Evolutionary conservation across 2,888 invertebrate genomes (phyloP).

Genomic region (Apodemia mormo): DNA sequence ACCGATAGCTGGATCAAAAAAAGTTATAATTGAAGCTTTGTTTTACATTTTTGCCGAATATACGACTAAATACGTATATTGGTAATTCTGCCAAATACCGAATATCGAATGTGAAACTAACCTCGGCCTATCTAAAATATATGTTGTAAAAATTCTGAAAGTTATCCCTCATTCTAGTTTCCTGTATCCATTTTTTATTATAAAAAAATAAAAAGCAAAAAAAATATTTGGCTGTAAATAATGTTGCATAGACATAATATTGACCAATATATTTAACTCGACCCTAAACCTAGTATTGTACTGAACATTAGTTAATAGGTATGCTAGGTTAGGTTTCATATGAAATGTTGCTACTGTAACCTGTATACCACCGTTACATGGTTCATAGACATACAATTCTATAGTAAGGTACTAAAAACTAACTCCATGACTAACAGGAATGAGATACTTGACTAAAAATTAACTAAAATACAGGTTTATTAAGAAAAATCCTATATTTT

Average conservation of each 20-base stretch:
- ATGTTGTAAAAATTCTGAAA: background rate
- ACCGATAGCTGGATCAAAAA: background rate
- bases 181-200: background rate
- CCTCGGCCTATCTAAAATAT: too few species aligned
- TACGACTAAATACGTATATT: too few species aligned
- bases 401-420: conserved; percentile 3
- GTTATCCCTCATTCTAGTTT: background rate
- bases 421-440: conserved; percentile 1
- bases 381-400: conserved; percentile 11
- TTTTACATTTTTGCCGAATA: background rate
- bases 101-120: too few species aligned
- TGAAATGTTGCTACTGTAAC: conserved; percentile 10
- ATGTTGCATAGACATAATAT: conserved; percentile 10
- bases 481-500: background rate
- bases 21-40: background rate
- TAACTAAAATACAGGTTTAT: background rate
- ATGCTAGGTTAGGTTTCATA: conserved; percentile 14
- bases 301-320: conserved; percentile 8
- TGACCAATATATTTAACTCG: conserved; percentile 3
- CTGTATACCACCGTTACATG: conserved; percentile 12
- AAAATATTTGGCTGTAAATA: conserved; percentile 14
- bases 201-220: background rate
- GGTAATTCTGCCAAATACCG: too few species aligned
- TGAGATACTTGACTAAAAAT: background rate
- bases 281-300: background rate